Conservation (phyloP, 2,113 vertebrate genomes). For the Grantiella picta region DNA sequence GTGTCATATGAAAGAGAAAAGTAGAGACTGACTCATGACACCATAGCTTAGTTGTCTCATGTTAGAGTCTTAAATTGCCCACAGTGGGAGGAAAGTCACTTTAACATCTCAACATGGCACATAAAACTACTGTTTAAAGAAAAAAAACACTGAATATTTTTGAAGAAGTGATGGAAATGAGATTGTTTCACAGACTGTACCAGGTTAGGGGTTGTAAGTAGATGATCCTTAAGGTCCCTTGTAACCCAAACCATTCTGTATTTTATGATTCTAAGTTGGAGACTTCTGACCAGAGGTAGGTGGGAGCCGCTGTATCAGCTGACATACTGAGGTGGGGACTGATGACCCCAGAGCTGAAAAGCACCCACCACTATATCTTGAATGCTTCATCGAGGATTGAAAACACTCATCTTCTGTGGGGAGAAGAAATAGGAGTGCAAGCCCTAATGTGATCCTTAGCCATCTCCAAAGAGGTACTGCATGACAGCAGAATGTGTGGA, state of each 20-base stretch:
- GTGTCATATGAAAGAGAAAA: neutral
- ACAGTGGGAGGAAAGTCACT: conserved; percentile 13
- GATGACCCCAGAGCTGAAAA: neutral
- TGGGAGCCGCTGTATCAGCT: neutral
- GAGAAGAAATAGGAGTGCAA: neutral
- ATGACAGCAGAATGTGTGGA: neutral
- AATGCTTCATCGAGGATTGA: neutral
- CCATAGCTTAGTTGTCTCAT: neutral
- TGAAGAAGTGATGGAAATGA: neutral
- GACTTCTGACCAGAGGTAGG: neutral
- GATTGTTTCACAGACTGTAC: neutral
- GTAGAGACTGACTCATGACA: neutral
- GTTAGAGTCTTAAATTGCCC: conserved; percentile 10
- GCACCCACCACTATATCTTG: neutral
- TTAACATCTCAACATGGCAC: neutral
- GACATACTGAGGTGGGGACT: neutral
- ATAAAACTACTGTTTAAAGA: neutral
- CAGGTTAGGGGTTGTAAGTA: neutral
- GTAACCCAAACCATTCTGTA: neutral
- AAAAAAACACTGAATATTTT: neutral
- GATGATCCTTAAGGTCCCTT: neutral
- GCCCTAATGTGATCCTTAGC: neutral
- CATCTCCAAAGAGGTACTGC: neutral
- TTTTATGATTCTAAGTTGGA: neutral
- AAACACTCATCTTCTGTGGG: neutral